These are phyloP conservation scores for Ceratitis capitata DNA, from an alignment of 1,140 invertebrate genomes.

Conservation along the genomic window DNA sequence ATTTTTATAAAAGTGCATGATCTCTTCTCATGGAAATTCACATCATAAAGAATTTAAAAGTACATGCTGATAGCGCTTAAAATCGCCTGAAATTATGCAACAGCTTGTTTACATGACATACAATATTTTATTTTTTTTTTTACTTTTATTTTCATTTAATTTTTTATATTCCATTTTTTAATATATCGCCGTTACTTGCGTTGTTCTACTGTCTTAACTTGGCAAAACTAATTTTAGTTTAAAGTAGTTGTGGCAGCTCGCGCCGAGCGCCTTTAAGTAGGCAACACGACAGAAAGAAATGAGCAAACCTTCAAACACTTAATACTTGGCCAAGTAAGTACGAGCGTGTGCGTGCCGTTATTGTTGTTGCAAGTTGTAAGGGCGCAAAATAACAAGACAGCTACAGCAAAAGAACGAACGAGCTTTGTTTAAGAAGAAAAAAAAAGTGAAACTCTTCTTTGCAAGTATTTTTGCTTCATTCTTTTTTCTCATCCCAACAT, in stretches of 20 bases:
- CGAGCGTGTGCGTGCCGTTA: too few species aligned
- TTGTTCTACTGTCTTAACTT: not conserved
- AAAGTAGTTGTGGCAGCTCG: conserved; percentile 35
- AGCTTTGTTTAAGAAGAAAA: not conserved
- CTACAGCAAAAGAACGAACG: too few species aligned
- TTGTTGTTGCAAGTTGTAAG: conserved; percentile 20
- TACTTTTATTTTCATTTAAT: not conserved
- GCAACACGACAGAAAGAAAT: too few species aligned
- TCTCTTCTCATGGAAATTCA: too few species aligned
- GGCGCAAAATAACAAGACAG: not conserved
- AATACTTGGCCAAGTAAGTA: not conserved
- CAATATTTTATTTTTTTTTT: not conserved
- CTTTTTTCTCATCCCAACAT: not conserved
- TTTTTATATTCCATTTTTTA: too few species aligned
- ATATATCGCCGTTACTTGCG: too few species aligned
- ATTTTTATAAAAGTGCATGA: too few species aligned
- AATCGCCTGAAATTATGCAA: conserved; percentile 14
- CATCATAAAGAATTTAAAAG: too few species aligned
- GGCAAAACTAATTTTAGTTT: conserved; percentile 27
- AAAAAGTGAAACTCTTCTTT: not conserved
- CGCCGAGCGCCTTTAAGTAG: conserved; percentile 31
- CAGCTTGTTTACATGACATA: not conserved
- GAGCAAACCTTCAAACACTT: not conserved
- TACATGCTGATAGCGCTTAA: not conserved
- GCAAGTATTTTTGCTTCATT: not conserved